Base-by-base conservation (phyloP, 2,888 invertebrate genomes). In the Nebria salina region DNA sequence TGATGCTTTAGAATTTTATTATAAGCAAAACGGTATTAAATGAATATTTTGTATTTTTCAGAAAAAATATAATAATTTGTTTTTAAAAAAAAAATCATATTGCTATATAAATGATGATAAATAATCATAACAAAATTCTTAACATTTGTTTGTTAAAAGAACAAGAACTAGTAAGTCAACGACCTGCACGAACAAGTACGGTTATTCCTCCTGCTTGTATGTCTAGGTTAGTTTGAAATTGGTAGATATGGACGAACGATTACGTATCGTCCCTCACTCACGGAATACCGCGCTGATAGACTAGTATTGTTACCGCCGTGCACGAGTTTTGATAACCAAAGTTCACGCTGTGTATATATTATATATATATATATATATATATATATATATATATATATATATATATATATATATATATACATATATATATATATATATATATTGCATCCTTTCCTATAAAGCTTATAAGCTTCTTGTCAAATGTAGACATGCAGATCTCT, bases 201-300 rank as follows among this genome's bases (percentile, higher is more conserved):
- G 54, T 54, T 54, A 54, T 54, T 54, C 54, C 54, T 54, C 54
- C 54, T 54, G 34, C 34, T 34, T 34, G 34, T 34, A 54, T 54
- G 54, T 54, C 54, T 54, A 54, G 54, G 54, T 54, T 54, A 13
- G 11, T 54, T 54, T 13, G 54, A 54, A 54, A 54, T 54, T 54
- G 54, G 54, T 54, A 54, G 54, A 54, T 54, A 54, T 54, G 54
- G 54, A 54, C 54, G 54, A 54, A 54, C 54, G 54, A 54, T 54
- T 54, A 54, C 11, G 54, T 54, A 54, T 54, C 54, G 54, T 54
- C 54, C 54, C 54, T 54, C 7, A 54, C 54, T 54, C 54, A 54
- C 54, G 54, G 54, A 54, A 54, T 54, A 54, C 54, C 34, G 34
- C 34, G 34, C 34, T 34, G 34, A 34, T 34, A 34, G 34, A 54